Percentiles rank a stretch among this genome's conserved stretches.
Conservation (phyloP, 2,797 vertebrate genomes). For the Dendrocincla fuliginosa region DNA sequence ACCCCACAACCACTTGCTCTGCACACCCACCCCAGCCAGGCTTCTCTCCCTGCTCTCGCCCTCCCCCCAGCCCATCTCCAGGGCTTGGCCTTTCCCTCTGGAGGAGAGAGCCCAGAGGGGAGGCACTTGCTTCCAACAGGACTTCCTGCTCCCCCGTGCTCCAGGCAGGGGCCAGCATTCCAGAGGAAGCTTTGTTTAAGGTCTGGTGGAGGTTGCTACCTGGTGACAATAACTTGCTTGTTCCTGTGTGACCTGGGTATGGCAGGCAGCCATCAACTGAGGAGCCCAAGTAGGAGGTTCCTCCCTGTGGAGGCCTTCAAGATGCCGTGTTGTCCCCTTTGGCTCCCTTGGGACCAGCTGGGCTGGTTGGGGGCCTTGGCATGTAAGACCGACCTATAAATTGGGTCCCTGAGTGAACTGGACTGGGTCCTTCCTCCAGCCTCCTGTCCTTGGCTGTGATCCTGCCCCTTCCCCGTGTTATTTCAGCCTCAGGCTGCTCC, state of each 20-base stretch:
- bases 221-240: not conserved
- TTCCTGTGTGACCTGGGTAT: not conserved
- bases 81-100: not conserved
- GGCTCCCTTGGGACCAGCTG: not conserved
- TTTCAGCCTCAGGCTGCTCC: not conserved
- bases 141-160: not conserved
- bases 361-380: not conserved
- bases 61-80: not conserved
- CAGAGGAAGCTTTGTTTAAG: not conserved
- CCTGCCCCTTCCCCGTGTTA: not conserved
- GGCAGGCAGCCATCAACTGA: not conserved
- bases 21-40: not conserved
- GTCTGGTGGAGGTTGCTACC: not conserved
- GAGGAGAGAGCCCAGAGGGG: not conserved
- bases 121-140: not conserved
- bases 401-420: not conserved
- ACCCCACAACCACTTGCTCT: rapidly evolving
- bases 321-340: not conserved
- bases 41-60: not conserved
- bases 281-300: not conserved
- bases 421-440: not conserved
- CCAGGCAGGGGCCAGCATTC: not conserved
- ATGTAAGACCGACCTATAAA: not conserved
- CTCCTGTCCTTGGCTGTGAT: not conserved
- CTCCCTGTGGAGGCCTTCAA: not conserved